phyloP scores from a whole-genome alignment of 2,888 invertebrate genomes.

The Seira musarum region DNA sequence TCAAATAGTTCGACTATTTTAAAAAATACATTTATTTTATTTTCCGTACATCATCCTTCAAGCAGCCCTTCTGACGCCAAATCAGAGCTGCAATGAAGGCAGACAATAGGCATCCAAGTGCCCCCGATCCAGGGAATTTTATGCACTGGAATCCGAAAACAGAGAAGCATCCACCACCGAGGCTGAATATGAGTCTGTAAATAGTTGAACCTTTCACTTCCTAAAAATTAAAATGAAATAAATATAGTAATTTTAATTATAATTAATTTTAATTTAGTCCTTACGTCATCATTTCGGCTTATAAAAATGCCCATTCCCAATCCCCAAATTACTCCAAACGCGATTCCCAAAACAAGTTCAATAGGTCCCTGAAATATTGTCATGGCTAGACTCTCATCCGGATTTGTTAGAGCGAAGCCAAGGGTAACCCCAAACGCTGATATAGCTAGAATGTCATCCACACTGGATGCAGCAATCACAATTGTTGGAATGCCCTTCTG shows the following conservation, averaged over 20 bases:
- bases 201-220: constrained; percentile 8
- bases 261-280: not conserved
- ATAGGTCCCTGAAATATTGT: constrained; percentile 61
- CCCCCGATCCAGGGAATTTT: constrained; percentile 78
- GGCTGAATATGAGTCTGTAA: constrained; percentile 75
- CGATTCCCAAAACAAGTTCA: constrained; percentile 60
- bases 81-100: constrained; percentile 76
- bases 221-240: constrained; percentile 5
- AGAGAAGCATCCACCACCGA: constrained; percentile 78
- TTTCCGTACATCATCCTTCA: constrained; percentile 53
- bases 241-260: too few relatives aligned
- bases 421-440: constrained; percentile 81
- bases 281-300: not conserved
- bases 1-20: too few relatives aligned
- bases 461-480: constrained; percentile 81
- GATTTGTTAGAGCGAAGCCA: constrained; percentile 77
- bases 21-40: constrained; percentile 3
- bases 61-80: constrained; percentile 72
- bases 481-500: constrained; percentile 84
- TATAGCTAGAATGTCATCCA: constrained; percentile 80
- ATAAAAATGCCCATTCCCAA: constrained; percentile 48
- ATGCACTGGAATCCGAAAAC: constrained; percentile 78
- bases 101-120: constrained; percentile 76
- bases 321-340: constrained; percentile 58
- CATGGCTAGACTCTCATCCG: constrained; percentile 71